These are phyloP conservation scores for Epizoanthus fatuus DNA, from an alignment of 92 coral and sea anemone species.

Conservation along the genomic window DNA sequence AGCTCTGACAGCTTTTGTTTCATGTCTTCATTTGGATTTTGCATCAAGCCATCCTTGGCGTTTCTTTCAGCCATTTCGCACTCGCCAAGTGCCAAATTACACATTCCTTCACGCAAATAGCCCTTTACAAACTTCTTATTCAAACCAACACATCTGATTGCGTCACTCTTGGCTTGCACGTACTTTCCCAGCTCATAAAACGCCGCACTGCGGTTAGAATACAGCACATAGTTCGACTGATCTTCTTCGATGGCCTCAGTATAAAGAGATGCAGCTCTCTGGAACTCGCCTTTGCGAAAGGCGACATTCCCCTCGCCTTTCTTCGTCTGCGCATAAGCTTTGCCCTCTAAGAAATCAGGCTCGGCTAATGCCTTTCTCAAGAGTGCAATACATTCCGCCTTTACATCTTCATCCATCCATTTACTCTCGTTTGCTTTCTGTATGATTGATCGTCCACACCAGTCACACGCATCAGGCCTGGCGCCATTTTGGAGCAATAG, in stretches of 20 bases:
- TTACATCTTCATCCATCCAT: not conserved
- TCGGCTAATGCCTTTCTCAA: not conserved
- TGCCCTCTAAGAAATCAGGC: not conserved
- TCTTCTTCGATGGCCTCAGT: slow-evolving; percentile 21
- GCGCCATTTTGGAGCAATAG: no score
- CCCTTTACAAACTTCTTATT: slow-evolving; percentile 14
- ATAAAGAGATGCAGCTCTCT: not conserved
- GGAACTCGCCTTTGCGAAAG: slow-evolving; percentile 17
- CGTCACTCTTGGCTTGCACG: slow-evolving; percentile 11
- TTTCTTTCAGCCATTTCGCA: slow-evolving; percentile 3
- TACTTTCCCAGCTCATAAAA: slow-evolving; percentile 12
- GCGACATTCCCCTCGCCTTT: slow-evolving; percentile 27
- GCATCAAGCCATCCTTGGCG: slow-evolving; percentile 9
- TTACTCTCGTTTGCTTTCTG: no score
- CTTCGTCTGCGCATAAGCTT: slow-evolving; percentile 6
- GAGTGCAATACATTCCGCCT: slow-evolving; percentile 5
- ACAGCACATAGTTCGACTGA: slow-evolving; percentile 10
- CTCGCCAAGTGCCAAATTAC: slow-evolving; percentile 21
- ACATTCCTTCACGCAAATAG: not conserved
- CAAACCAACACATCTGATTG: slow-evolving; percentile 21
- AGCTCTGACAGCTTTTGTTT: slow-evolving; percentile 9
- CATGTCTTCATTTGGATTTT: slow-evolving; percentile 14
- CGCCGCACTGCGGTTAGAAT: slow-evolving; percentile 33
- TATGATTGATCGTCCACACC: no score
- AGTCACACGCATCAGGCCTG: no score